Evolutionary conservation across 2,797 vertebrate genomes (phyloP), one percentile per base, ranked within the genome.

Genomic region (Eleutherodactylus coqui): DNA sequence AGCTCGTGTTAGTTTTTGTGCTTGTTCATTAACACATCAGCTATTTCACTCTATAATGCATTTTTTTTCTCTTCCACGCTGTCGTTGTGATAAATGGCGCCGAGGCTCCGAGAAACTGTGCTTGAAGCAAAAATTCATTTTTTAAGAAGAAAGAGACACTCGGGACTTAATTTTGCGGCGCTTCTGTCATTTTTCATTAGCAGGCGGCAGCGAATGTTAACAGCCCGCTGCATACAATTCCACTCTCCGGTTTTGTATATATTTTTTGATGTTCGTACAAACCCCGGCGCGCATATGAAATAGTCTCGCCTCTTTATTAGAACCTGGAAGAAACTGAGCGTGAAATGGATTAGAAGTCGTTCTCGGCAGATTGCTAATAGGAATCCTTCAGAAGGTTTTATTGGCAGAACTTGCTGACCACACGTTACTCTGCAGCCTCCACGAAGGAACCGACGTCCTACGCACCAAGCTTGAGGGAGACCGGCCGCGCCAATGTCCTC

Each of bases 101-200:
- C 21, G 32, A 9, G 84, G 41, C 64, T 49, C 32, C 1, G 60
- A 67, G 32, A 51, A 32, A 49, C 60, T 69, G 19, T 6, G 70
- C 55, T 81, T 8, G 38, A 75, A 86, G 79, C 45, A 32, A 82
- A 78, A 82, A 82, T 82, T 81, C 67, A 73, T 85, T 85, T 82
- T 85, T 80, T 62, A 80, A 73, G 67, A 64, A 41, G 43, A 81
- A 86, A 82, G 27, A 75, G 55, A 76, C 85, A 53, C 78, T 17
- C 29, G 79, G 58, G 79, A 82, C 53, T 64, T 86, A 45, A 86
- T 82, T 86, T 86, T 64, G 27, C 4, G 9, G 53, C 17, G 45
- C 21, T 75, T 24, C 5, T 82, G 78, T 76, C 53, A 79, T 86
- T 67, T 85, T 75, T 82, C 78, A 75, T 86, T 82, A 80, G 53